Conservation (phyloP, 2,888 invertebrate species). For the Apamea epomidion region DNA sequence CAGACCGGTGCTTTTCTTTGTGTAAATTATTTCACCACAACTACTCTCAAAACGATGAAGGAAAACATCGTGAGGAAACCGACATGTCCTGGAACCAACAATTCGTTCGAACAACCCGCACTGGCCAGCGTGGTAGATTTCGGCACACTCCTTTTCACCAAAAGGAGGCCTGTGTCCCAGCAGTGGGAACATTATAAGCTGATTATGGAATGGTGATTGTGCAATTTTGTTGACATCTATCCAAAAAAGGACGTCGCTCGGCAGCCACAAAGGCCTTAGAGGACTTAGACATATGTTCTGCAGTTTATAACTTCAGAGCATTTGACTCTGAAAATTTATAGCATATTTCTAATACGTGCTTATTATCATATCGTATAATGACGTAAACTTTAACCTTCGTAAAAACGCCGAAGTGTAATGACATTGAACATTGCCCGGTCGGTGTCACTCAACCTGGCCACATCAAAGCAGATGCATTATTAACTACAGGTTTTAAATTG, state of each 20-base stretch:
- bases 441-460: conserved; percentile 9
- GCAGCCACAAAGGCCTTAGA: not conserved
- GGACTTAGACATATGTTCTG: not conserved
- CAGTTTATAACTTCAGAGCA: not conserved
- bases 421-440: conserved; percentile 29
- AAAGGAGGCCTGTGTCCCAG: too few species aligned
- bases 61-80: too few species aligned
- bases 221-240: too few species aligned
- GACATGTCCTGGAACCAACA: too few species aligned
- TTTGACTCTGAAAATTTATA: not conserved
- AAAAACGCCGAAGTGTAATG: conserved; percentile 12
- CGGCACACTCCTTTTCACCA: too few species aligned
- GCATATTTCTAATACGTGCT: not conserved
- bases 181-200: too few species aligned
- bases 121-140: too few species aligned
- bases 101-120: too few species aligned
- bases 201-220: not conserved
- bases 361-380: conserved; percentile 1
- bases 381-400: conserved; percentile 6
- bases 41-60: too few species aligned
- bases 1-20: too few species aligned
- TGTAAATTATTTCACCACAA: too few species aligned
- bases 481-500: not conserved
- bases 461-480: conserved; percentile 29
- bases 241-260: not conserved